Evolutionary conservation across 2,888 invertebrate species (phyloP), one percentile per base, ranked within the genome.

Genomic region (Pterostichus madidus): DNA sequence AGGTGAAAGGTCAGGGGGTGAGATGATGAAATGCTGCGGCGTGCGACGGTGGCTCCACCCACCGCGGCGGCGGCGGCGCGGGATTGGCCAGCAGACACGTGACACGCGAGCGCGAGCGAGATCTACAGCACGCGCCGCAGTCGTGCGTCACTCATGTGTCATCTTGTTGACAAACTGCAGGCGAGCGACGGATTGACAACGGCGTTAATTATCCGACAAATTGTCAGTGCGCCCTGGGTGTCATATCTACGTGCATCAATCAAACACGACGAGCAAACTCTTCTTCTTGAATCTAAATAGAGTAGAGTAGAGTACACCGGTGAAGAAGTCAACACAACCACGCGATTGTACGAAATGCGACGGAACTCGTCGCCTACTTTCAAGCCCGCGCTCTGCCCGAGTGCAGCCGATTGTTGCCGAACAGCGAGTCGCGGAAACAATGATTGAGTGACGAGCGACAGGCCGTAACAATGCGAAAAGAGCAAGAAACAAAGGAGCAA

Each of bases 131-230:
- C 68, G 44, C 35, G 71, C 68, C 53, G 46, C 61, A 10, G 24
- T 44, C 64, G 61, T 64, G 56, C 68, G 52, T 71, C 80, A 52
- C 71, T 71, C 71, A 80, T 53, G 39, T 80, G 80, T 71, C 80
- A 80, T 80, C 80, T 53, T 80, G 78, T 78, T 78, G 78, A 78
- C 78, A 78, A 78, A 78, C 78, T 78, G 59, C 78, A 78, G 53
- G 76, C 53, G 71, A 77, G 76, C 76, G 71, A 71, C 49, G 56
- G 78, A 78, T 78, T 78, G 78, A 78, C 78, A 78, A 78, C 59
- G 24, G 61, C 78, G 78, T 78, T 78, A 78, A 78, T 78, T 78
- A 78, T 78, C 78, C 78, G 61, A 78, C 78, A 78, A 78, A 78
- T 78, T 78, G 78, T 44, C 61, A 46, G 24, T 17, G 76, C 49